phyloP scores from a whole-genome alignment of 1,140 invertebrate genomes.

The Metaphire vulgaris region DNA sequence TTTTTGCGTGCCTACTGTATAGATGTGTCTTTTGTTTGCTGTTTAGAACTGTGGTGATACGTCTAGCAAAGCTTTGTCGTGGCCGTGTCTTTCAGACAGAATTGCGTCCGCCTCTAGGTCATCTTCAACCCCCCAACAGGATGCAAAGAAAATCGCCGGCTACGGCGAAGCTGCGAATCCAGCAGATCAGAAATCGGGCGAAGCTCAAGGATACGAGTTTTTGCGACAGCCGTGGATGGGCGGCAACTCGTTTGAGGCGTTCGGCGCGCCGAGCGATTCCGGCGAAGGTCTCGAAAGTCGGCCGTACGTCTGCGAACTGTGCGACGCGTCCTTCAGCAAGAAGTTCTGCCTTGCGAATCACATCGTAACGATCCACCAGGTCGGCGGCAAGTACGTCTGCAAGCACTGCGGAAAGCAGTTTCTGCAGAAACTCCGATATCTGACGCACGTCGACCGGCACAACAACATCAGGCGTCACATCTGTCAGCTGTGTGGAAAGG shows the following conservation, averaged over 20 bases:
- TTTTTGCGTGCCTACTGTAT: too few species aligned
- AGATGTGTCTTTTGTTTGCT: too few species aligned
- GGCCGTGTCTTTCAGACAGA: too few species aligned
- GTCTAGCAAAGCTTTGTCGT: too few species aligned
- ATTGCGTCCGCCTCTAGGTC: too few species aligned
- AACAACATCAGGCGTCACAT: constrained; percentile 3
- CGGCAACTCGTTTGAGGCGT: neutral
- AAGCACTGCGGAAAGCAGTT: constrained; percentile 17
- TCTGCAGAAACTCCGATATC: constrained; percentile 6
- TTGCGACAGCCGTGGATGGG: neutral
- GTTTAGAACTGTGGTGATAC: too few species aligned
- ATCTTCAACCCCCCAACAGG: too few species aligned
- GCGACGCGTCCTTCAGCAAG: constrained; percentile 18
- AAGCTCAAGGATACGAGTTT: too few species aligned
- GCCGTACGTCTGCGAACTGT: constrained; percentile 25
- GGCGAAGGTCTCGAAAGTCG: neutral
- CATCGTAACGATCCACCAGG: constrained; percentile 18
- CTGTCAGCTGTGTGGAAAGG: constrained; percentile 13
- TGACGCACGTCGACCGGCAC: constrained; percentile 18
- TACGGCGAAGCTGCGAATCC: too few species aligned
- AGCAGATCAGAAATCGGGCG: too few species aligned
- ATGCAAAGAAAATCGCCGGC: too few species aligned
- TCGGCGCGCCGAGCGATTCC: neutral
- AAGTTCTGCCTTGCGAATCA: constrained; percentile 23
- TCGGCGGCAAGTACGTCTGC: constrained; percentile 21